These are phyloP conservation scores for Eupelmus urozonus DNA, from an alignment of 2,888 invertebrate species.

Conservation along the genomic window DNA sequence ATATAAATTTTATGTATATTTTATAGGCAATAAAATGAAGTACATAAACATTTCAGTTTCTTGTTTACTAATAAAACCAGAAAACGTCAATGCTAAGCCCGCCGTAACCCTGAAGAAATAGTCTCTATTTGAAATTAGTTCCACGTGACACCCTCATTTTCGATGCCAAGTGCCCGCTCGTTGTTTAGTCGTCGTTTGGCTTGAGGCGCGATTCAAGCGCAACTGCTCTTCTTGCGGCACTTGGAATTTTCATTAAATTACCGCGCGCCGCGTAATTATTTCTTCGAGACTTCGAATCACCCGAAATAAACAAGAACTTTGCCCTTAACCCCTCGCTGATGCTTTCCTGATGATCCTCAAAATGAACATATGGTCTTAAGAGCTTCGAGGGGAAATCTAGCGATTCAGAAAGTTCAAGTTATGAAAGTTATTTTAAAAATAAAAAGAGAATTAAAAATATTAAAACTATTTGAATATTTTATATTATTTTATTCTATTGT, in stretches of 20 bases:
- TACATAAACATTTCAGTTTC: too few relatives aligned
- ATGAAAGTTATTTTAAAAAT: too few relatives aligned
- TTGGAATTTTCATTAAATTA: conserved; percentile 38
- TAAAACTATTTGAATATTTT: too few relatives aligned
- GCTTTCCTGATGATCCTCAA: too few relatives aligned
- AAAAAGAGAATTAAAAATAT: too few relatives aligned
- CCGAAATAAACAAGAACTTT: conserved; percentile 17
- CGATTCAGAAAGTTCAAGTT: too few relatives aligned
- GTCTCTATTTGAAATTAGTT: conserved; percentile 11
- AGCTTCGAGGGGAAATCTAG: too few relatives aligned
- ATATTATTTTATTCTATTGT: too few relatives aligned
- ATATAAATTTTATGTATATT: too few relatives aligned
- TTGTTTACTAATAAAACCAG: too few relatives aligned
- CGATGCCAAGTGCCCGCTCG: neutral
- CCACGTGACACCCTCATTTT: conserved; percentile 16
- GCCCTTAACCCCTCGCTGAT: neutral
- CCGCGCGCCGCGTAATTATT: neutral
- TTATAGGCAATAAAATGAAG: neutral
- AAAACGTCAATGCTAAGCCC: neutral
- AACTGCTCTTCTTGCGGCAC: conserved; percentile 2
- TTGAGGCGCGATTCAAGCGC: neutral
- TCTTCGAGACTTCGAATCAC: neutral
- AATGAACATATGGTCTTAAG: too few relatives aligned
- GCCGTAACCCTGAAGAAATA: neutral
- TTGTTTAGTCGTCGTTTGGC: neutral